Evolutionary conservation across 2,113 vertebrate genomes (phyloP).

Genomic region (Lates calcarifer): DNA sequence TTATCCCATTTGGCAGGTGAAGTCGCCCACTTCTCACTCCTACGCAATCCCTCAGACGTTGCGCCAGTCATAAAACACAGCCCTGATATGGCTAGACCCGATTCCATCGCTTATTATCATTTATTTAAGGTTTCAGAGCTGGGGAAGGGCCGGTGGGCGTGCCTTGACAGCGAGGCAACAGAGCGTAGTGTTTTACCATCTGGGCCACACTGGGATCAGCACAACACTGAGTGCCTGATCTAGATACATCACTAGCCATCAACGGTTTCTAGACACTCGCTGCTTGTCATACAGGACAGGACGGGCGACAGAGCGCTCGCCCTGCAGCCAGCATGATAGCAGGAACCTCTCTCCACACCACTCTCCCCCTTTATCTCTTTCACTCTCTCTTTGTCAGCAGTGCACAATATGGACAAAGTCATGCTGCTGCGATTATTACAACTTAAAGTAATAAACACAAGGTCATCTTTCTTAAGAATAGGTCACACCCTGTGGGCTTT

Average conservation of each 20-base stretch:
- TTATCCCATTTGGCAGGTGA: constrained; percentile 67
- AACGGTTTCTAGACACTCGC: constrained; percentile 55
- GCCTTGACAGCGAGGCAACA: constrained; percentile 44
- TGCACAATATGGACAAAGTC: constrained; percentile 44
- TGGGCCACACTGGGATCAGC: constrained; percentile 71
- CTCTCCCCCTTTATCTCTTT: background rate
- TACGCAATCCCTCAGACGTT: constrained; percentile 32
- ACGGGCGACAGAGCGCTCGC: constrained; percentile 49
- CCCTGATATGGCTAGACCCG: constrained; percentile 14
- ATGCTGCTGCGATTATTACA: constrained; percentile 23
- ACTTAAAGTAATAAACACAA: constrained; percentile 13
- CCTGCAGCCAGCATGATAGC: constrained; percentile 59
- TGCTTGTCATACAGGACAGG: constrained; percentile 62
- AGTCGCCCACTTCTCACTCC: constrained; percentile 59
- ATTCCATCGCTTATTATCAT: constrained; percentile 63
- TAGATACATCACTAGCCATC: constrained; percentile 74
- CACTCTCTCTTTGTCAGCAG: background rate
- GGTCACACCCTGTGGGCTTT: background rate
- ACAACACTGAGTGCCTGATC: constrained; percentile 69
- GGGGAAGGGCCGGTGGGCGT: constrained; percentile 50
- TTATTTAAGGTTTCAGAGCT: constrained; percentile 63
- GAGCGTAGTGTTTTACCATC: constrained; percentile 71
- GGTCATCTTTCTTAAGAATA: background rate
- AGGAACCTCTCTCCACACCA: background rate
- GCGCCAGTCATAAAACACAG: constrained; percentile 32